A percentile compares a stretch with the other conserved stretches of the same genome.
phyloP scores from a whole-genome alignment of 2,888 invertebrate species.

The Drosophila neonasuta region DNA sequence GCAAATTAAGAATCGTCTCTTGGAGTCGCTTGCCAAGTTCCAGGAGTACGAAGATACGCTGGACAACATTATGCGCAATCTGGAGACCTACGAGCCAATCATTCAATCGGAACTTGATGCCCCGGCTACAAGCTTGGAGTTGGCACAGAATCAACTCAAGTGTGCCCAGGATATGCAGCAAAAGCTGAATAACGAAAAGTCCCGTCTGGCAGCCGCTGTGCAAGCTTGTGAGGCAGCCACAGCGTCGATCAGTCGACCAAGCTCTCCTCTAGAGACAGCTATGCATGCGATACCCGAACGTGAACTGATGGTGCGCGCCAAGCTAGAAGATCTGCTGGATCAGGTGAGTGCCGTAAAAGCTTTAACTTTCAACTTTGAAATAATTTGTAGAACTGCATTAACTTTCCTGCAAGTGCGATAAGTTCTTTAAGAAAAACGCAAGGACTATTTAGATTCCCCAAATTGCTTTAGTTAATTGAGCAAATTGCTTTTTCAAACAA shows the following conservation, averaged over 20 bases:
- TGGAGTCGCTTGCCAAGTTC: constrained; percentile 95
- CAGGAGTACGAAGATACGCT: constrained; percentile 96
- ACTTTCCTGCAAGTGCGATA: background rate
- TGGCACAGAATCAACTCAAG: constrained; percentile 88
- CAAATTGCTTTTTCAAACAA: no score
- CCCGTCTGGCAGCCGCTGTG: constrained; percentile 91
- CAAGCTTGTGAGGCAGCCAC: constrained; percentile 97
- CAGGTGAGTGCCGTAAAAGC: constrained; percentile 85
- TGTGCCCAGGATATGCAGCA: constrained; percentile 91
- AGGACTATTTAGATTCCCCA: no score
- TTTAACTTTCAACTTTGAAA: background rate
- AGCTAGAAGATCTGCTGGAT: constrained; percentile 95
- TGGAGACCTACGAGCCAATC: constrained; percentile 90
- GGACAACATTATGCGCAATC: constrained; percentile 91
- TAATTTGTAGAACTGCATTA: constrained; percentile 12
- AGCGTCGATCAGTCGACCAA: constrained; percentile 94
- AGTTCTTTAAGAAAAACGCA: background rate
- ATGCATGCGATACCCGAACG: constrained; percentile 92
- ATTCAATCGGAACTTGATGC: constrained; percentile 89
- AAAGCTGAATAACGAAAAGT: constrained; percentile 94
- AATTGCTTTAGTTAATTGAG: no score
- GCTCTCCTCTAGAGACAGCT: constrained; percentile 93
- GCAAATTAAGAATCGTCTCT: constrained; percentile 93
- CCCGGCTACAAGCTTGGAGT: constrained; percentile 88
- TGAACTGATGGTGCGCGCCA: constrained; percentile 91